Evolutionary conservation across 2,888 invertebrate species (phyloP).

Genomic region (Tenthredo scrophulariae): DNA sequence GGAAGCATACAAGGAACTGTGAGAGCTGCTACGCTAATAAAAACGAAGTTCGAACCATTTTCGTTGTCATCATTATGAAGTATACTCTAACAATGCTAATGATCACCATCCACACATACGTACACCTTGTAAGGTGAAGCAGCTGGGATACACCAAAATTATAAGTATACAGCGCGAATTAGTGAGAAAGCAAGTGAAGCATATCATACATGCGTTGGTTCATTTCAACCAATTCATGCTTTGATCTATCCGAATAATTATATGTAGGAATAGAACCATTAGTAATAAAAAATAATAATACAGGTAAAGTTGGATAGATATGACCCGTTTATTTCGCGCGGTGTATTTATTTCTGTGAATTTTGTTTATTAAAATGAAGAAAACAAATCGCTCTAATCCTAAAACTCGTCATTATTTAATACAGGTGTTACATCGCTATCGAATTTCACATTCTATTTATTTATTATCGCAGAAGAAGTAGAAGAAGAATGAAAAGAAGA

Average conservation of each 20-base stretch:
- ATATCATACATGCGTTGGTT: background rate
- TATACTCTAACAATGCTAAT: constrained; percentile 46
- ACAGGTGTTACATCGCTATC: background rate
- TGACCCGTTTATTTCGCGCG: background rate
- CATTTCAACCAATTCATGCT: background rate
- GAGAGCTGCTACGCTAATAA: constrained; percentile 12
- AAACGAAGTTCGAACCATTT: constrained; percentile 1
- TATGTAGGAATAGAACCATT: background rate
- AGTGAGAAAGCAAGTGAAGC: constrained; percentile 6
- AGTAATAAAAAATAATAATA: background rate
- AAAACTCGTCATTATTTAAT: background rate
- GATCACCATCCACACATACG: constrained; percentile 19
- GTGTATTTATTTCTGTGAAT: background rate
- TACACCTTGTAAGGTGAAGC: background rate
- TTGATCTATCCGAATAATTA: background rate
- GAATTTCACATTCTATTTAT: background rate
- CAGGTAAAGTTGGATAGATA: background rate
- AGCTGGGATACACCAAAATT: background rate
- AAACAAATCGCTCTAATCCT: background rate
- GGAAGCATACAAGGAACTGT: constrained; percentile 17
- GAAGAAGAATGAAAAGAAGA: background rate
- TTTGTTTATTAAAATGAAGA: background rate
- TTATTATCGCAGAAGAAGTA: background rate
- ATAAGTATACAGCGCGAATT: background rate
- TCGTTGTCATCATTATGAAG: constrained; percentile 34